phyloP scores from a whole-genome alignment of 1,140 invertebrate genomes.

The Drosophila nigrodunni region DNA sequence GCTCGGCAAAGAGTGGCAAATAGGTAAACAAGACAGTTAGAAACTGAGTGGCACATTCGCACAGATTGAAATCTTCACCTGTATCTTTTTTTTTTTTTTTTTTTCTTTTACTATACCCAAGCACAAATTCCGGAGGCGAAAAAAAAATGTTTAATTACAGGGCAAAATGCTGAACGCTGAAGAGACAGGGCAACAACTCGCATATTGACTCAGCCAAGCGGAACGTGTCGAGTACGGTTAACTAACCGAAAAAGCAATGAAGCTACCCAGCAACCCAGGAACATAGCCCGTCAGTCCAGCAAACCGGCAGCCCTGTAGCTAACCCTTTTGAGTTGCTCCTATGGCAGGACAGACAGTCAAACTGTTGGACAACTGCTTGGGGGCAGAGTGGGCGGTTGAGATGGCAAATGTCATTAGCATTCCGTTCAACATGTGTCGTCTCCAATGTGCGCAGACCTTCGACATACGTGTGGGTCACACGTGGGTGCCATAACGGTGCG shows the following conservation, averaged over 20 bases:
- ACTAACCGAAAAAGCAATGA: slow-evolving; percentile 70
- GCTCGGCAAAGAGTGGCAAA: slow-evolving; percentile 7
- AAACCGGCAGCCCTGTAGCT: slow-evolving; percentile 6
- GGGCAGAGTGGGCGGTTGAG: neutral
- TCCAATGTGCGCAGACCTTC: slow-evolving; percentile 46
- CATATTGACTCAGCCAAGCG: slow-evolving; percentile 73
- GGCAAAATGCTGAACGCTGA: slow-evolving; percentile 44
- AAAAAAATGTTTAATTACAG: slow-evolving; percentile 74
- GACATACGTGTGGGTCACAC: slow-evolving; percentile 45
- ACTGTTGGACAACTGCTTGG: slow-evolving; percentile 27
- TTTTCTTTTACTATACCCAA: neutral
- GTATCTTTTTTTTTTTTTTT: slow-evolving; percentile 31
- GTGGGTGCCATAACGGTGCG: slow-evolving; percentile 37
- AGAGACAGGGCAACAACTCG: slow-evolving; percentile 49
- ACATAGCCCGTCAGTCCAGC: neutral
- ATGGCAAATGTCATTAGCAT: slow-evolving; percentile 73
- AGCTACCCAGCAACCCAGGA: slow-evolving; percentile 25
- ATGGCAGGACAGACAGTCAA: slow-evolving; percentile 3
- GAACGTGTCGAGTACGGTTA: slow-evolving; percentile 78
- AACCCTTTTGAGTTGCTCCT: slow-evolving; percentile 67
- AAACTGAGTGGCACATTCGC: neutral
- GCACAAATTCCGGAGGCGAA: slow-evolving; percentile 29
- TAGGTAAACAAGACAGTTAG: slow-evolving; percentile 13
- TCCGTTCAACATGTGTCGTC: slow-evolving; percentile 48
- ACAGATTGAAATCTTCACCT: slow-evolving; percentile 55